Evolutionary conservation across 2,113 vertebrate species (phyloP).

Genomic region (Neomonachus schauinslandi): DNA sequence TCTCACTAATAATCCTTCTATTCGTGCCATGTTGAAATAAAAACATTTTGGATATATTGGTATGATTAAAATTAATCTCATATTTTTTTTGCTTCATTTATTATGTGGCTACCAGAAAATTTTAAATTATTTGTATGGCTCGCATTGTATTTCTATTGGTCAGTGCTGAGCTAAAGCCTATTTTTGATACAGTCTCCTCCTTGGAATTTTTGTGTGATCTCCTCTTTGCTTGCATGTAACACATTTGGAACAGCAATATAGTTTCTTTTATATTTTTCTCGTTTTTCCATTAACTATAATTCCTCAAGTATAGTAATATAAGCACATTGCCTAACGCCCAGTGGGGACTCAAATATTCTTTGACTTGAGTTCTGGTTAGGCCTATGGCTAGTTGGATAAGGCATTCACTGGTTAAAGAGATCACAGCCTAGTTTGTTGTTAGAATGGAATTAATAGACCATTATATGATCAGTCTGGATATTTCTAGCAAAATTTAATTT

Average conservation of each 20-base stretch:
- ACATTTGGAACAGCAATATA: neutral
- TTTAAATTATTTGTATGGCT: neutral
- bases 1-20: neutral
- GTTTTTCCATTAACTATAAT: neutral
- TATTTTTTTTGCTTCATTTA: neutral
- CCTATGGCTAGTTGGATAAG: neutral
- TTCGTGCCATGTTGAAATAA: neutral
- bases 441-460: conserved; percentile 67
- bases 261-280: neutral
- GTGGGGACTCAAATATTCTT: neutral
- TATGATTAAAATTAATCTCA: neutral
- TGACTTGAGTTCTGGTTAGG: conserved; percentile 5
- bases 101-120: neutral
- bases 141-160: neutral
- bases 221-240: neutral
- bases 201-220: neutral
- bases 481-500: conserved; percentile 72
- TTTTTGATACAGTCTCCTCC: neutral
- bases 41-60: neutral
- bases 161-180: neutral
- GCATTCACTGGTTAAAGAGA: conserved; percentile 37
- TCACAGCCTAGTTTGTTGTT: conserved; percentile 53
- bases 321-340: neutral
- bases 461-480: conserved; percentile 63
- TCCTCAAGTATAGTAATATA: neutral